Evolutionary conservation across 2,113 vertebrate species (phyloP).

Genomic region (Heteronetta atricapilla): DNA sequence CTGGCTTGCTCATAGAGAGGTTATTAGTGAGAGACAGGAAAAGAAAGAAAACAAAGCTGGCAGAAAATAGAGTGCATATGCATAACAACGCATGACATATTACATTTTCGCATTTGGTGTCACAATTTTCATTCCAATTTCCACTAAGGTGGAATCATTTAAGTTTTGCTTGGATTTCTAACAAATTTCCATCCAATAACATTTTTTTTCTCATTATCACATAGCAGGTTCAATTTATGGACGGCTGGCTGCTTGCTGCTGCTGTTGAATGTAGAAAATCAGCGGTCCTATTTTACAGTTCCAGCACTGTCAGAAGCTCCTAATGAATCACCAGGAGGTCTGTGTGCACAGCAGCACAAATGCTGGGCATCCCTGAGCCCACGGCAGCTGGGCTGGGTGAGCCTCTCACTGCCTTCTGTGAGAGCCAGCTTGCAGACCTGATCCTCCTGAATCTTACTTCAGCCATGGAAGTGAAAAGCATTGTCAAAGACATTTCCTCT

Average conservation of each 20-base stretch:
- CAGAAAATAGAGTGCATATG: neutral
- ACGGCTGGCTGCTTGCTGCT: neutral
- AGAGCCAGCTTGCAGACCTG: neutral
- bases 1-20: neutral
- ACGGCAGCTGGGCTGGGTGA: neutral
- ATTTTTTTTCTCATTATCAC: neutral
- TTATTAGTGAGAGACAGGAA: neutral
- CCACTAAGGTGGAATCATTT: neutral
- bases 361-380: fast-evolving
- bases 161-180: neutral
- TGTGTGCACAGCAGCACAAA: neutral
- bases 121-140: neutral
- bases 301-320: neutral
- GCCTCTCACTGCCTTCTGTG: neutral
- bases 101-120: neutral
- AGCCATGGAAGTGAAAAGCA: neutral
- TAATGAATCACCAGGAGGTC: neutral
- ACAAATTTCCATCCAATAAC: neutral
- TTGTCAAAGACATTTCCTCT: neutral
- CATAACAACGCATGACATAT: neutral
- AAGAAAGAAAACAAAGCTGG: neutral
- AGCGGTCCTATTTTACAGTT: neutral
- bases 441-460: neutral
- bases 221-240: neutral
- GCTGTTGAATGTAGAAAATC: neutral